phyloP scores from a whole-genome alignment of 2,888 invertebrate genomes.

The Panopea generosa region DNA sequence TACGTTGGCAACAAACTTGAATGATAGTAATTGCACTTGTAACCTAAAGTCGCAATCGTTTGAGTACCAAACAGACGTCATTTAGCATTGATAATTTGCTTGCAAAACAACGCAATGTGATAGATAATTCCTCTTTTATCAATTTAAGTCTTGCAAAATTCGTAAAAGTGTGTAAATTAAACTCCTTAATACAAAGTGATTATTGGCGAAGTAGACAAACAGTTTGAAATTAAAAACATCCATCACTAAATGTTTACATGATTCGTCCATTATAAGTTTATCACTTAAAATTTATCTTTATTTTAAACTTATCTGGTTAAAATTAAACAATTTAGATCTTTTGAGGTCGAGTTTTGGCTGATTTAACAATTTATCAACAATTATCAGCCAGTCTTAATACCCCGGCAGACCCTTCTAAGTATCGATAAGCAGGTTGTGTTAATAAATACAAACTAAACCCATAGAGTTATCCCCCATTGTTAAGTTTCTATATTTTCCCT shows the following conservation, averaged over 20 bases:
- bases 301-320: conserved; percentile 66
- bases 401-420: conserved; percentile 33
- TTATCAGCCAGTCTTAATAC: conserved; percentile 62
- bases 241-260: conserved; percentile 67
- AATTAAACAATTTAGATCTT: conserved; percentile 70
- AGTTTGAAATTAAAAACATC: conserved; percentile 67
- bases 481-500: conserved; percentile 15
- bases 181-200: conserved; percentile 61
- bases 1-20: no score
- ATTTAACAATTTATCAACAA: conserved; percentile 69
- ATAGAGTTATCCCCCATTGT: conserved; percentile 55
- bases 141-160: conserved; percentile 49
- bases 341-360: conserved; percentile 64
- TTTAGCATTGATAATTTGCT: no score
- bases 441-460: conserved; percentile 40
- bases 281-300: conserved; percentile 67
- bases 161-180: conserved; percentile 61
- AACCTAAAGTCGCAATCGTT: no score
- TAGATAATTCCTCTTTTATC: conserved; percentile 36
- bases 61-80: no score
- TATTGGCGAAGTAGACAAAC: conserved; percentile 62
- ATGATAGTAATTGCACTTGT: no score
- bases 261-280: conserved; percentile 63
- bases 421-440: conserved; percentile 20
- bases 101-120: conserved; percentile 15